phyloP scores from a whole-genome alignment of 2,888 invertebrate genomes.

The Stenolophus ochropezus region DNA sequence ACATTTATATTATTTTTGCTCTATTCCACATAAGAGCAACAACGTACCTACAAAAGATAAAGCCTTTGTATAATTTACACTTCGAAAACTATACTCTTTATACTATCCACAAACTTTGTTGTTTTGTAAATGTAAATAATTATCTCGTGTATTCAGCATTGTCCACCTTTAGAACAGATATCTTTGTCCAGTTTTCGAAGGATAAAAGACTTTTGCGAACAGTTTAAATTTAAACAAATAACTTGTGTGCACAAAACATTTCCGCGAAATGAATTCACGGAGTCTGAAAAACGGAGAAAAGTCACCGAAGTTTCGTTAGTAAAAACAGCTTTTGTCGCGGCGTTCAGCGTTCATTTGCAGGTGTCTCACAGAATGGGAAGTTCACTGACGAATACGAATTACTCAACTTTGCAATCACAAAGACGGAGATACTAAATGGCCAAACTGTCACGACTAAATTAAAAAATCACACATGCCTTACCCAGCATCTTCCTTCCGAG shows the following conservation, averaged over 20 bases:
- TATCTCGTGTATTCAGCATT: no score
- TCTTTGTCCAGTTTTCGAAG: no score
- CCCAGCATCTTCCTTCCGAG: no score
- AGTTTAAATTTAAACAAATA: background rate
- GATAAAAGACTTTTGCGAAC: background rate
- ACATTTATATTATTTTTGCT: no score
- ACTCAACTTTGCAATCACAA: background rate
- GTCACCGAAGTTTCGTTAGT: conserved; percentile 24
- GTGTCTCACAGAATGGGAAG: conserved; percentile 6
- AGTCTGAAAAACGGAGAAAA: background rate
- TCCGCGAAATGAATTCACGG: conserved; percentile 34
- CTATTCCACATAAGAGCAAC: no score
- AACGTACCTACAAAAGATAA: no score
- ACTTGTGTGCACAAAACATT: background rate
- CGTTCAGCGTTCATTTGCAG: conserved; percentile 51
- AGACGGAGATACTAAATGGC: background rate
- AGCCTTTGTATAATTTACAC: no score
- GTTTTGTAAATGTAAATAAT: no score
- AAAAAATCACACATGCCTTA: no score
- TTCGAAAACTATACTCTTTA: no score
- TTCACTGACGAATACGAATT: background rate
- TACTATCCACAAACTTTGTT: no score
- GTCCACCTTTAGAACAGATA: background rate
- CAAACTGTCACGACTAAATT: no score
- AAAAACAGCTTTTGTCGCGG: background rate